These are phyloP conservation scores for Didymodactylos carnosus DNA, from an alignment of 2,888 invertebrate genomes.

Conservation along the genomic window DNA sequence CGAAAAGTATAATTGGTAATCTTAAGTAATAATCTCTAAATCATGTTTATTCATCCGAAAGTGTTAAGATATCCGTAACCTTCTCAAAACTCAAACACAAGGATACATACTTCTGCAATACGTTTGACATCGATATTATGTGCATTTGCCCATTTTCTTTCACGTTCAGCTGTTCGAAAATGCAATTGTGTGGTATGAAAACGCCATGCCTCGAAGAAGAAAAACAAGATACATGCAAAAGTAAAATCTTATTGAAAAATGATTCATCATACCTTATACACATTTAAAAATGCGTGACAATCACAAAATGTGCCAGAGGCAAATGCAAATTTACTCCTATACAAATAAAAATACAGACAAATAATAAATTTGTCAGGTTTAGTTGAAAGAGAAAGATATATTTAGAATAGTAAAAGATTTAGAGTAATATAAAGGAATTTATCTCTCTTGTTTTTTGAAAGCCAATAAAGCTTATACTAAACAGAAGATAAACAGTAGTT, in stretches of 20 bases:
- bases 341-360: not conserved
- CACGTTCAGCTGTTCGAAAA: slow-evolving; percentile 1
- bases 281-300: slow-evolving; percentile 8
- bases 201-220: not conserved
- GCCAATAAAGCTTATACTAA: too few relatives aligned
- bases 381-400: too few relatives aligned
- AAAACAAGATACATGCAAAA: not conserved
- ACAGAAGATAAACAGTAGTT: too few relatives aligned
- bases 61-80: not conserved
- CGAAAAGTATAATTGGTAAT: too few relatives aligned
- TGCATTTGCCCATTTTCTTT: not conserved
- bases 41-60: too few relatives aligned
- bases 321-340: slow-evolving; percentile 10
- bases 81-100: not conserved
- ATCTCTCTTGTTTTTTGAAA: too few relatives aligned
- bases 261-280: slow-evolving; percentile 1
- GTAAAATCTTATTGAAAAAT: too few relatives aligned
- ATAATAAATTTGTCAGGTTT: not conserved
- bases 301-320: slow-evolving; percentile 8
- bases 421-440: too few relatives aligned
- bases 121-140: slow-evolving; percentile 8
- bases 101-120: slow-evolving; percentile 3
- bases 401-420: too few relatives aligned
- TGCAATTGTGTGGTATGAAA: not conserved
- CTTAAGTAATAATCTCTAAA: too few relatives aligned